Evolutionary conservation across 2,797 vertebrate genomes (phyloP).

Genomic region (Australoheros facetus): DNA sequence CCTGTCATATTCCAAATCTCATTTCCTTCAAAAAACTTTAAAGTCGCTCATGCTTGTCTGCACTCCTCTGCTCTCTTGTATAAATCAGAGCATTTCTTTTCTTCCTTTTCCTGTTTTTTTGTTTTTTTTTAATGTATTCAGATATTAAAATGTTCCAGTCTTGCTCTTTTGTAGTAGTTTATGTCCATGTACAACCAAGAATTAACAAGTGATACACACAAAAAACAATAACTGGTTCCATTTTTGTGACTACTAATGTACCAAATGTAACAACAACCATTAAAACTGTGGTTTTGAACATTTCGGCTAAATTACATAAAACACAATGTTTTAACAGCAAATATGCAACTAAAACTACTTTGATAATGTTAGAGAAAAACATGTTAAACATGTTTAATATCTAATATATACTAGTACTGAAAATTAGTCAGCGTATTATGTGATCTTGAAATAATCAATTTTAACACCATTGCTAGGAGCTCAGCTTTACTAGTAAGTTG

Average conservation of each 20-base stretch:
- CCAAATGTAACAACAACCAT: not conserved
- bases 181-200: conserved; percentile 37
- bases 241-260: conserved; percentile 42
- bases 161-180: conserved; percentile 51
- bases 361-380: not conserved
- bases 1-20: conserved; percentile 66
- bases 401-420: not conserved
- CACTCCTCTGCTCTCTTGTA: conserved; percentile 33
- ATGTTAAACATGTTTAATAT: not conserved
- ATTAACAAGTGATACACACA: conserved; percentile 46
- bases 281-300: not conserved
- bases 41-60: conserved; percentile 63
- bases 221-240: conserved; percentile 30
- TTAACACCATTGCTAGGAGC: not conserved
- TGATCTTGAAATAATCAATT: not conserved
- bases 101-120: not conserved
- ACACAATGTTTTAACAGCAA: not conserved
- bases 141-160: conserved; percentile 26
- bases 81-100: conserved; percentile 36
- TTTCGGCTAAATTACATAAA: not conserved
- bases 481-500: not conserved
- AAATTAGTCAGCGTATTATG: not conserved
- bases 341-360: not conserved
- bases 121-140: conserved; percentile 24
- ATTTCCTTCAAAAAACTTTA: conserved; percentile 66